These are phyloP conservation scores for Heliconius charithonia DNA, from an alignment of 2,888 invertebrate species.

Conservation along the genomic window DNA sequence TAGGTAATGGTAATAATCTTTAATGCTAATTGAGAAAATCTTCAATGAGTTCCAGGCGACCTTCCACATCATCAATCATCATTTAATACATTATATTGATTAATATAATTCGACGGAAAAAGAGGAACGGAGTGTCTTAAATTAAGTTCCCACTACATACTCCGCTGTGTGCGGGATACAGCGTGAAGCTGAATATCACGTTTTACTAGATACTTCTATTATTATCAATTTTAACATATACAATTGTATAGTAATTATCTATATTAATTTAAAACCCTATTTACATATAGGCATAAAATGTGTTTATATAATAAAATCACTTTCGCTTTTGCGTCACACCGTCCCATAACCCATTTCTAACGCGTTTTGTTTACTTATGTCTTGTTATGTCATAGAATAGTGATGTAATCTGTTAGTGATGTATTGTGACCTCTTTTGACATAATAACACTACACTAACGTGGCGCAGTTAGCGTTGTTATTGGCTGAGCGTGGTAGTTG, in stretches of 20 bases:
- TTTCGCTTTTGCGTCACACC: constrained; percentile 8
- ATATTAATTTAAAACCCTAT: background rate
- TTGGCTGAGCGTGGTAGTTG: background rate
- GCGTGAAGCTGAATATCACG: background rate
- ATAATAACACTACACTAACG: background rate
- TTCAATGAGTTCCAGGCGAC: too few species aligned
- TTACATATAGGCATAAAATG: background rate
- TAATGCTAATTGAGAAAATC: too few species aligned
- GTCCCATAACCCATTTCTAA: background rate
- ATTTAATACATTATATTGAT: background rate
- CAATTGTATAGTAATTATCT: background rate
- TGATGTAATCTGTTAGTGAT: constrained; percentile 13
- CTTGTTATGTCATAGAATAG: constrained; percentile 17
- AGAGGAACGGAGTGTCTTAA: too few species aligned
- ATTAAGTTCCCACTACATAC: too few species aligned
- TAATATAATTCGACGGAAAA: background rate
- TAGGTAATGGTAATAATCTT: too few species aligned
- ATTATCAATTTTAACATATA: too few species aligned
- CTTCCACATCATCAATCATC: background rate
- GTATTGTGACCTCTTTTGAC: background rate
- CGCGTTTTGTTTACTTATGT: background rate
- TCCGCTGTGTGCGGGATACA: too few species aligned
- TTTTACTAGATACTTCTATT: background rate
- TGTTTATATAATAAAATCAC: constrained; percentile 12
- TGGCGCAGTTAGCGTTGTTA: background rate